Conservation (phyloP, 2,113 vertebrate species). For the Equus quagga region DNA sequence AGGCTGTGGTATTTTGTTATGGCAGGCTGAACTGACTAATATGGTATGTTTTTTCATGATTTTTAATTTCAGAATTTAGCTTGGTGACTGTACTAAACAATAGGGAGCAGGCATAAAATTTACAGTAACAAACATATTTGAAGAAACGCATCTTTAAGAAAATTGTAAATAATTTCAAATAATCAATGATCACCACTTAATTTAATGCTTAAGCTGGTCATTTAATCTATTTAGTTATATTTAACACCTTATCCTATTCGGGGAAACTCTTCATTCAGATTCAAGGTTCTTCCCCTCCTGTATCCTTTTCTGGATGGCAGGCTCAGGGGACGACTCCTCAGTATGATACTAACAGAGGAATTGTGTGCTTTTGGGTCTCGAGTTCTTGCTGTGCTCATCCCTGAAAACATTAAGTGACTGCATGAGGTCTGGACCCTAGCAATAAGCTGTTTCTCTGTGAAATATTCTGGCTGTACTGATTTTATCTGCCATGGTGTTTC, state of each 20-base stretch:
- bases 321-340: background rate
- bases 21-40: background rate
- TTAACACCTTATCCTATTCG: background rate
- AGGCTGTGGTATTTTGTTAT: background rate
- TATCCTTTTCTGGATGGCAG: background rate
- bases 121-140: background rate
- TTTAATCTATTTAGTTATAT: background rate
- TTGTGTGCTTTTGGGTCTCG: background rate
- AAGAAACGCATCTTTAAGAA: background rate
- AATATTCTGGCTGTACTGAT: background rate
- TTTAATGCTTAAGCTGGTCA: background rate
- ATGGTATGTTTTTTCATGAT: background rate
- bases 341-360: background rate
- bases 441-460: background rate
- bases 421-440: background rate
- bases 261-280: background rate
- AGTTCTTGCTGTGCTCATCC: background rate
- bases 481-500: background rate
- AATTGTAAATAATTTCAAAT: background rate
- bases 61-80: background rate
- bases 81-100: background rate
- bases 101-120: background rate
- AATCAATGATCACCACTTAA: background rate
- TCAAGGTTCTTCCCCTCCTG: background rate
- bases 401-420: background rate